These are phyloP conservation scores for Phyllotreta cruciferae DNA, from an alignment of 2,888 invertebrate species.

Conservation along the genomic window DNA sequence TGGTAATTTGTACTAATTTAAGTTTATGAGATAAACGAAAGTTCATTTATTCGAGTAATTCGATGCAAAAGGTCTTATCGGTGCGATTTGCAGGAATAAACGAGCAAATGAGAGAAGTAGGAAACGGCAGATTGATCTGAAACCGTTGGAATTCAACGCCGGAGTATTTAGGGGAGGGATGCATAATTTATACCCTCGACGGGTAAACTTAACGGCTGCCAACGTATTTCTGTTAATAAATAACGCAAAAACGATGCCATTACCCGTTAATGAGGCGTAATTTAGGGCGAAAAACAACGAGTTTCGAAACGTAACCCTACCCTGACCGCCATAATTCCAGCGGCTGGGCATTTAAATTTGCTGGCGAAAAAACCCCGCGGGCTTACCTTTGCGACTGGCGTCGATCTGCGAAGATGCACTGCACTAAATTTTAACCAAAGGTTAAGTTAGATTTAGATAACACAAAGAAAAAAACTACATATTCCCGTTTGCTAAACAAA, in stretches of 20 bases:
- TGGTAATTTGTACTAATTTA: constrained; percentile 19
- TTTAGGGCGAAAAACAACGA: not conserved
- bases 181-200: constrained; percentile 31
- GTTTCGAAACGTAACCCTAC: constrained; percentile 16
- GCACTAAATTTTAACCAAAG: constrained; percentile 38
- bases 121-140: constrained; percentile 34
- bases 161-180: constrained; percentile 42
- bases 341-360: constrained; percentile 32
- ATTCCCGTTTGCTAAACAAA: constrained; percentile 58
- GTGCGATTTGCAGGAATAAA: not conserved
- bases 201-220: constrained; percentile 11
- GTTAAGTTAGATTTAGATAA: constrained; percentile 40
- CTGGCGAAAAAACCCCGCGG: constrained; percentile 31
- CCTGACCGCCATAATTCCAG: constrained; percentile 26
- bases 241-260: too few species aligned
- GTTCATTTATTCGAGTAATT: constrained; percentile 1
- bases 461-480: constrained; percentile 48
- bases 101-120: not conserved
- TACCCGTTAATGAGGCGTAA: too few species aligned
- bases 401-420: constrained; percentile 39
- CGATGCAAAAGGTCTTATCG: not conserved
- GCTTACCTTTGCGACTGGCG: constrained; percentile 45
- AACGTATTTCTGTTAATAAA: constrained; percentile 10
- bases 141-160: constrained; percentile 48
- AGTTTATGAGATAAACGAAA: constrained; percentile 12